Evolutionary conservation across 2,797 vertebrate genomes (phyloP).

Genomic region (Sebastes kiyomatsui): DNA sequence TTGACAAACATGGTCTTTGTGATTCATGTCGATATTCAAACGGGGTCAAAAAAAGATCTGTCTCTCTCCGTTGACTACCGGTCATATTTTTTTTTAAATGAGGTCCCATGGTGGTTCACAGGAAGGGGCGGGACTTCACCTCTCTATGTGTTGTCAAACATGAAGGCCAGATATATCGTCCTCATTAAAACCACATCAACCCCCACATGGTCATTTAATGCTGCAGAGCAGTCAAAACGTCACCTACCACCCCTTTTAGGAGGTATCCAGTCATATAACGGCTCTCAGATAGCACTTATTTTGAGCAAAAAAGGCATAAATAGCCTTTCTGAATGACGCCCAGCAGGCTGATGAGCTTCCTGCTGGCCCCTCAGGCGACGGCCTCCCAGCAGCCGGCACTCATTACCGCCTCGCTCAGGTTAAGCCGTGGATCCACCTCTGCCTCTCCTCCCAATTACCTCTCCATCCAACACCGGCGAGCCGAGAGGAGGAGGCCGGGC

Average conservation of each 20-base stretch:
- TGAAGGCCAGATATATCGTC: neutral
- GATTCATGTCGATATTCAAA: too few relatives aligned
- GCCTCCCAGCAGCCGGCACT: slow-evolving; percentile 17
- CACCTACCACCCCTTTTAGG: slow-evolving; percentile 17
- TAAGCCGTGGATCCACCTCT: slow-evolving; percentile 31
- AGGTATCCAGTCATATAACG: slow-evolving; percentile 21
- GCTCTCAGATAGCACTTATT: slow-evolving; percentile 18
- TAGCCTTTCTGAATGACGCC: slow-evolving; percentile 10
- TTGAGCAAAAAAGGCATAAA: slow-evolving; percentile 13
- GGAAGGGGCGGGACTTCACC: too few relatives aligned
- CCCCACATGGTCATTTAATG: neutral
- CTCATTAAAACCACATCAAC: neutral
- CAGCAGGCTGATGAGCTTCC: slow-evolving; percentile 27
- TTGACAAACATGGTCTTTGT: too few relatives aligned
- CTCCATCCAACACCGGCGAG: neutral
- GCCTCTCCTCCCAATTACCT: slow-evolving; percentile 55
- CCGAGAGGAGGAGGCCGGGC: slow-evolving; percentile 16
- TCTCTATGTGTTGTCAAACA: too few relatives aligned
- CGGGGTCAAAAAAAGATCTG: too few relatives aligned
- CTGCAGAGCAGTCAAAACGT: neutral
- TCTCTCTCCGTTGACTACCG: too few relatives aligned
- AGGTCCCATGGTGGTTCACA: too few relatives aligned
- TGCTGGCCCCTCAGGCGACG: slow-evolving; percentile 23
- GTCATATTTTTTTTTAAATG: too few relatives aligned
- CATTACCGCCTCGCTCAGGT: slow-evolving; percentile 50